Conservation (phyloP, 2,888 invertebrate species). For the Dendrolimus pini region DNA sequence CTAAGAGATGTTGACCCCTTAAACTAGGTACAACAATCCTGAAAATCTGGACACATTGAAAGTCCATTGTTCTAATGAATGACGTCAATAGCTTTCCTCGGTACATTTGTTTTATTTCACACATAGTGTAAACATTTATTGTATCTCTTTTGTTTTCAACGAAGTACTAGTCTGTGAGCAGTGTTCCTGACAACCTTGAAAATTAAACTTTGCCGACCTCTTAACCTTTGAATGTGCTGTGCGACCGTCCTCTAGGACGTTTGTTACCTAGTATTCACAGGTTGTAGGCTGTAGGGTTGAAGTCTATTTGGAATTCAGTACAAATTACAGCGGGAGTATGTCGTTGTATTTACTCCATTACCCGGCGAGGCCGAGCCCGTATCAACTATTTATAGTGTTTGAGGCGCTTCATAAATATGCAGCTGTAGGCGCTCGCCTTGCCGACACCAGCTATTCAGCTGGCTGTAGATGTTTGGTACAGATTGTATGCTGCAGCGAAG, state of each 20-base stretch:
- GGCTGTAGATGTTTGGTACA: constrained; percentile 21
- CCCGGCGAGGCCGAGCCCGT: constrained; percentile 59
- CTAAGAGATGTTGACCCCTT: not conserved
- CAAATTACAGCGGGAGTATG: constrained; percentile 43
- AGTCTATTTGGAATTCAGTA: constrained; percentile 26
- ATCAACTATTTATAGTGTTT: constrained; percentile 77
- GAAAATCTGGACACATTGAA: not conserved
- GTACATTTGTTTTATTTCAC: not conserved
- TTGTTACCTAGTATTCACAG: not conserved
- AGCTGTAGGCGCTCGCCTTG: constrained; percentile 75
- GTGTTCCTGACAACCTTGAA: not conserved
- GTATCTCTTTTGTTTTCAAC: not conserved
- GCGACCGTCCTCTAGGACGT: not conserved
- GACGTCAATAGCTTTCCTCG: not conserved
- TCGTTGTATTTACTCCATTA: constrained; percentile 72
- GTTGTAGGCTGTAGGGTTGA: constrained; percentile 1
- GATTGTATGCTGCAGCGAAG: not conserved
- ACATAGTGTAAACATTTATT: not conserved
- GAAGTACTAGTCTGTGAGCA: not conserved
- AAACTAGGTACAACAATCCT: not conserved
- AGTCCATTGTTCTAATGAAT: not conserved
- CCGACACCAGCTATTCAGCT: constrained; percentile 74
- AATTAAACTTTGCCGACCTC: not conserved
- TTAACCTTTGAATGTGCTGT: not conserved
- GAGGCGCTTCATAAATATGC: constrained; percentile 77